Evolutionary conservation across 2,888 invertebrate species (phyloP).

Genomic region (Eumacrocentrus americanus): DNA sequence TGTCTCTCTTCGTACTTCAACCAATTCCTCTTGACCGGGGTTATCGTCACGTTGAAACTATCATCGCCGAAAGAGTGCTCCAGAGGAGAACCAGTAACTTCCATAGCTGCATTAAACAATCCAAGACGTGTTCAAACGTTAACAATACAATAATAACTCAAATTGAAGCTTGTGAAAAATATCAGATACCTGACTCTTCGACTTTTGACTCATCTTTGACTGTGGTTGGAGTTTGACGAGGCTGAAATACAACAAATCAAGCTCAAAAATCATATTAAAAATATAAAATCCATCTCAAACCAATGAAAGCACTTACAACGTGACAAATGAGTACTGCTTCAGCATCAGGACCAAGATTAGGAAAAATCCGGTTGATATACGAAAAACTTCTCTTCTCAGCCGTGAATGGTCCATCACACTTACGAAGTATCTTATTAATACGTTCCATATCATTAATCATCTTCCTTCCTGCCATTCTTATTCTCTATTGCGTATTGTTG

Average conservation of each 20-base stretch:
- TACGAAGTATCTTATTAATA: conserved; percentile 18
- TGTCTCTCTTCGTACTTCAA: conserved; percentile 42
- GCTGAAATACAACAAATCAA: neutral
- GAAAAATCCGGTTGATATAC: conserved; percentile 41
- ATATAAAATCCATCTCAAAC: too few relatives aligned
- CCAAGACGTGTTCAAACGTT: neutral
- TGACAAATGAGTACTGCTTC: conserved; percentile 29
- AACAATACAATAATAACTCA: neutral
- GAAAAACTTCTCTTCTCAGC: conserved; percentile 35
- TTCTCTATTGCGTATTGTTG: too few relatives aligned
- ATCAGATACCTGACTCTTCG: neutral
- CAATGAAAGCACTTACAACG: conserved; percentile 11
- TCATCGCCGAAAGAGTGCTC: conserved; percentile 42
- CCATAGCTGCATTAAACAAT: conserved; percentile 29
- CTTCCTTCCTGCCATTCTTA: neutral
- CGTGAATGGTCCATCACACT: conserved; percentile 5
- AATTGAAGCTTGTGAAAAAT: neutral
- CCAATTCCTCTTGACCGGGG: conserved; percentile 39
- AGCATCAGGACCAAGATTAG: conserved; percentile 30
- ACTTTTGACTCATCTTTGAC: neutral
- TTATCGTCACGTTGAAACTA: conserved; percentile 39
- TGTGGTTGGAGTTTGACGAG: neutral
- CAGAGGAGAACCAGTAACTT: conserved; percentile 48
- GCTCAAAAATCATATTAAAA: too few relatives aligned
- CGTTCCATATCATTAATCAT: conserved; percentile 26